Conservation (phyloP, 2,797 vertebrate genomes). For the Craterocephalus amniculus region DNA sequence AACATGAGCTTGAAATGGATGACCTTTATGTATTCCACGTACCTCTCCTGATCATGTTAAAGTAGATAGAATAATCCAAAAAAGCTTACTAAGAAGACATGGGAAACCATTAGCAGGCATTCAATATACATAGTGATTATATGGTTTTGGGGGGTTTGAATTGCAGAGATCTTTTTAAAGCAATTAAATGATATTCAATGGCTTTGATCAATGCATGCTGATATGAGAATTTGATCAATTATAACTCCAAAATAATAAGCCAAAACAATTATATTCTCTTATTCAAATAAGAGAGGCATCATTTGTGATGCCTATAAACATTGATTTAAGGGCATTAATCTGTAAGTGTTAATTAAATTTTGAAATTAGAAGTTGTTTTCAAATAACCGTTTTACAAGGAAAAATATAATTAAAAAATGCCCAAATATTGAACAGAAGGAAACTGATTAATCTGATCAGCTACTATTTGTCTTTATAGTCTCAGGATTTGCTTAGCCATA, state of each 20-base stretch:
- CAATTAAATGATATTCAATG: not conserved
- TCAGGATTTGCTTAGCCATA: not conserved
- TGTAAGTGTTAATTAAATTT: not conserved
- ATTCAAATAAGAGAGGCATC: not conserved
- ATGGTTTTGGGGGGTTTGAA: not conserved
- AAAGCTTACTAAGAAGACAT: conserved; percentile 16
- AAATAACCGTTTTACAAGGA: no score
- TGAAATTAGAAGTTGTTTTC: not conserved
- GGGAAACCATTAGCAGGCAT: conserved; percentile 20
- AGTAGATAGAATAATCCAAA: conserved; percentile 45
- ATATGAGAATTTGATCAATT: not conserved
- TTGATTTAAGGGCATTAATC: not conserved
- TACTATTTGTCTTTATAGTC: not conserved
- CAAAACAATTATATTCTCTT: no score
- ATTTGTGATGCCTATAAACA: not conserved
- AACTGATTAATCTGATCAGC: not conserved
- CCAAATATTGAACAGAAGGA: not conserved
- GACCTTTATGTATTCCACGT: conserved; percentile 25
- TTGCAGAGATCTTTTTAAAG: not conserved
- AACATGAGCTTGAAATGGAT: conserved; percentile 49
- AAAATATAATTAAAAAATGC: no score
- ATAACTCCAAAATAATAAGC: no score
- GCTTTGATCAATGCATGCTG: not conserved
- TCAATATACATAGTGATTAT: conserved; percentile 30
- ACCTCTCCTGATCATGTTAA: conserved; percentile 36